A percentile compares a stretch with the other conserved stretches of the same genome.
Evolutionary conservation across 92 coral and sea anemone genomes (phyloP).

Genomic region (Porites divaricata): DNA sequence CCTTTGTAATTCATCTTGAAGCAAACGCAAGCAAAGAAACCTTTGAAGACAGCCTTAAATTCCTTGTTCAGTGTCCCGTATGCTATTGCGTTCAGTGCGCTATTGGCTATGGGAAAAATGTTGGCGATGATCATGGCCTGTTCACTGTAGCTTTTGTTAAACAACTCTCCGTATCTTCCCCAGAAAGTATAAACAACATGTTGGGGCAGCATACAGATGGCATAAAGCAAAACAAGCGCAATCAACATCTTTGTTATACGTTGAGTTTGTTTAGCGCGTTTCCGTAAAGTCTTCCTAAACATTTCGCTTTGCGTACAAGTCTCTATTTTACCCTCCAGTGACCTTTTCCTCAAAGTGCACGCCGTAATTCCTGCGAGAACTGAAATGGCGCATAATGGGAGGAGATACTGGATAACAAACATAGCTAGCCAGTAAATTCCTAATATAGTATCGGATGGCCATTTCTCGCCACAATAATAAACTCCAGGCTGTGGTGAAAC

Average conservation of each 20-base stretch:
- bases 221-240: slow-evolving; percentile 76
- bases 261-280: slow-evolving; percentile 73
- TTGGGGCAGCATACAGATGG: slow-evolving; percentile 37
- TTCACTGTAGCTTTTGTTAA: slow-evolving; percentile 29
- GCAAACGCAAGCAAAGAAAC: slow-evolving; percentile 46
- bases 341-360: slow-evolving; percentile 35
- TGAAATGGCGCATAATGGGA: slow-evolving; percentile 68
- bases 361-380: slow-evolving; percentile 63
- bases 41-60: slow-evolving; percentile 73
- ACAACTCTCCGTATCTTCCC: slow-evolving; percentile 63
- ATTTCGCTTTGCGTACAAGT: slow-evolving; percentile 41
- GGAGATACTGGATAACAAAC: slow-evolving; percentile 74
- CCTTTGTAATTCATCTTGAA: not conserved
- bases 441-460: slow-evolving; percentile 18
- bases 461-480: slow-evolving; percentile 7
- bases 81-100: slow-evolving; percentile 87
- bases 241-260: slow-evolving; percentile 83
- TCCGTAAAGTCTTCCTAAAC: slow-evolving; percentile 43
- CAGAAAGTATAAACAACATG: slow-evolving; percentile 76
- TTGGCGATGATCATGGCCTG: slow-evolving; percentile 68
- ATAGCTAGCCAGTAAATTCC: slow-evolving; percentile 68
- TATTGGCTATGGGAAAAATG: slow-evolving; percentile 88
- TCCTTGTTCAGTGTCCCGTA: slow-evolving; percentile 90
- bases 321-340: slow-evolving; percentile 34
- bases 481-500: slow-evolving; percentile 18